Conservation (phyloP, 2,797 vertebrate genomes). For the Dipus sagitta region DNA sequence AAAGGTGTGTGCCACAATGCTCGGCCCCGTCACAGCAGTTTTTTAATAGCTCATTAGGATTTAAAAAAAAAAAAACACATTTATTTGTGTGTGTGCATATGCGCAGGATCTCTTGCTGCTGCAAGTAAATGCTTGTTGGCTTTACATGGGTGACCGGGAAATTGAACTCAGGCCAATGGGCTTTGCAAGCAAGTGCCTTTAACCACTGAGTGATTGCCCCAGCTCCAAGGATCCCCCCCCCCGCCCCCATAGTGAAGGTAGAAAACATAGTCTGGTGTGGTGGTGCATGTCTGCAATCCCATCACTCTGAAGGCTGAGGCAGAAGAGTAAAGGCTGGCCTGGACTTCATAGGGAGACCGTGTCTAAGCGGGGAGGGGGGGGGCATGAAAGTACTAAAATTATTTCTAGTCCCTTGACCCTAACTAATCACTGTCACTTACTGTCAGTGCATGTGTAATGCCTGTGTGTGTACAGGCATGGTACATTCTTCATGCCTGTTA, state of each 20-base stretch:
- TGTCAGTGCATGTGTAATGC: neutral
- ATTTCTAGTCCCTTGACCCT: neutral
- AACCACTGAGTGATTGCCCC: too few species aligned
- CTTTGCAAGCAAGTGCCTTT: too few species aligned
- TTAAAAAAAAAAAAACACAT: too few species aligned
- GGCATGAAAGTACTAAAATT: neutral
- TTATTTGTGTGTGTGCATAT: too few species aligned
- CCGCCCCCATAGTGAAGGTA: neutral
- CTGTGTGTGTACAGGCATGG: neutral
- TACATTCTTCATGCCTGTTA: neutral
- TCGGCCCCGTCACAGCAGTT: too few species aligned
- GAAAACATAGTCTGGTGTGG: neutral
- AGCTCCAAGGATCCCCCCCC: too few species aligned
- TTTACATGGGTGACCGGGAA: too few species aligned
- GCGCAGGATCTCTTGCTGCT: too few species aligned
- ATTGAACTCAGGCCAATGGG: too few species aligned
- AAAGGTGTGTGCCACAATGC: too few species aligned
- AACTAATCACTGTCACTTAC: slow-evolving; percentile 48
- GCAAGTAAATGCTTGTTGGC: too few species aligned
- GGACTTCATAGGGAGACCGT: neutral
- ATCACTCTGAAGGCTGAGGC: neutral
- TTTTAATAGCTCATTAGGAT: too few species aligned
- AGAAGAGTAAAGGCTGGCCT: neutral
- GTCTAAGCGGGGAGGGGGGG: neutral
- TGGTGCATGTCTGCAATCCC: neutral